These are phyloP conservation scores for Heliconius aoede DNA, from an alignment of 2,888 invertebrate species.

Conservation along the genomic window DNA sequence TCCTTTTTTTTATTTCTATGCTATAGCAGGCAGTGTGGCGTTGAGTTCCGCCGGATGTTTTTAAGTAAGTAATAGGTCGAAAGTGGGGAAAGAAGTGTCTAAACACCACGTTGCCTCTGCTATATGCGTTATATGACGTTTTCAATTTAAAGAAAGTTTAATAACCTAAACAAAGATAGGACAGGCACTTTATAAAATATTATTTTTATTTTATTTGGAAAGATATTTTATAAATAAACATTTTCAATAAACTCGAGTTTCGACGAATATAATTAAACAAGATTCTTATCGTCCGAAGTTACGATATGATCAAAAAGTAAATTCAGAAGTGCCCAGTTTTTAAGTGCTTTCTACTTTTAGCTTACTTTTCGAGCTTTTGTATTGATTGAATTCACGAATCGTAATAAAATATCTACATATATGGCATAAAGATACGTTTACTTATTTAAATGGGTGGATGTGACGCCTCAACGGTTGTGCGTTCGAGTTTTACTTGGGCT, in stretches of 20 bases:
- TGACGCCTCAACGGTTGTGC: background rate
- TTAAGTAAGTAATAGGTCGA: no score
- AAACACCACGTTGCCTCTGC: no score
- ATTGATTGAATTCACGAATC: conserved; percentile 10
- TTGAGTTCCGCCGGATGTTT: no score
- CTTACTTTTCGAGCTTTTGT: conserved; percentile 4
- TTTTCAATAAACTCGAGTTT: conserved; percentile 2
- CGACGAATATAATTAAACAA: conserved; percentile 11
- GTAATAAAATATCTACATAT: background rate
- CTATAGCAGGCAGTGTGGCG: no score
- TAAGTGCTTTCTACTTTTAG: conserved; percentile 27
- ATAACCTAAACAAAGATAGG: no score
- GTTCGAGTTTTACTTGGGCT: background rate
- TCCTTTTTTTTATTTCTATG: no score
- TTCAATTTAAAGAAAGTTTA: no score
- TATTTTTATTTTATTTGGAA: background rate
- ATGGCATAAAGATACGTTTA: background rate
- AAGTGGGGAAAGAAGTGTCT: no score
- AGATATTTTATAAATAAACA: conserved; percentile 8
- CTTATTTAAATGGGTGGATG: background rate
- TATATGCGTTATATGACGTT: no score
- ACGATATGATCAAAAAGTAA: conserved; percentile 24
- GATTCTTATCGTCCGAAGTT: conserved; percentile 23
- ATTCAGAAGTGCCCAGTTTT: conserved; percentile 16
- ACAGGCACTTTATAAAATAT: background rate